Evolutionary conservation across 2,113 vertebrate species (phyloP).

Genomic region (Hippocampus guttulatus): DNA sequence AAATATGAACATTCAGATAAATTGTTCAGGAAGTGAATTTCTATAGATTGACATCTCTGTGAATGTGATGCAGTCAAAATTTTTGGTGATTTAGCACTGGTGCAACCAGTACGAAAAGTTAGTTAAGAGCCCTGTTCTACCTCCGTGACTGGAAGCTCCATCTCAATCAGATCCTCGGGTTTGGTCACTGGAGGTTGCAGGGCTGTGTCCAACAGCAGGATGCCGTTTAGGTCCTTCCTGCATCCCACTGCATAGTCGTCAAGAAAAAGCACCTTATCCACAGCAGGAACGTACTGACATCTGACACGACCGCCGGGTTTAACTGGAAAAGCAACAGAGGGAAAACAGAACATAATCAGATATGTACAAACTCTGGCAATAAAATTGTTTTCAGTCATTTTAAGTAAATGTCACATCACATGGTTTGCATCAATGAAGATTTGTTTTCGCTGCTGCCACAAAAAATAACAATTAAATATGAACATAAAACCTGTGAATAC

Average conservation of each 20-base stretch:
- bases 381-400: neutral
- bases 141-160: conserved; percentile 97
- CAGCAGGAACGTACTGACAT: conserved; percentile 97
- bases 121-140: conserved; percentile 67
- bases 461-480: too few relatives aligned
- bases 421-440: neutral
- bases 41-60: too few relatives aligned
- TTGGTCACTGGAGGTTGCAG: conserved; percentile 95
- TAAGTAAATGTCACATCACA: neutral
- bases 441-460: neutral
- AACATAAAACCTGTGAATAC: too few relatives aligned
- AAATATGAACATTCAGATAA: too few relatives aligned
- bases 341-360: conserved; percentile 8
- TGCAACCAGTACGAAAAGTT: too few relatives aligned
- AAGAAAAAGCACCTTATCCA: conserved; percentile 99
- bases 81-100: too few relatives aligned
- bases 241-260: conserved; percentile 97
- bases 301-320: conserved; percentile 93
- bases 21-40: too few relatives aligned
- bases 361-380: neutral
- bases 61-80: too few relatives aligned
- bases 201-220: conserved; percentile 95
- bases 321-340: conserved; percentile 65
- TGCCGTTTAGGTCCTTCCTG: conserved; percentile 97
- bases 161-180: conserved; percentile 94